Evolutionary conservation across 2,888 invertebrate species (phyloP).

Genomic region (Listrodromus nycthemerus): DNA sequence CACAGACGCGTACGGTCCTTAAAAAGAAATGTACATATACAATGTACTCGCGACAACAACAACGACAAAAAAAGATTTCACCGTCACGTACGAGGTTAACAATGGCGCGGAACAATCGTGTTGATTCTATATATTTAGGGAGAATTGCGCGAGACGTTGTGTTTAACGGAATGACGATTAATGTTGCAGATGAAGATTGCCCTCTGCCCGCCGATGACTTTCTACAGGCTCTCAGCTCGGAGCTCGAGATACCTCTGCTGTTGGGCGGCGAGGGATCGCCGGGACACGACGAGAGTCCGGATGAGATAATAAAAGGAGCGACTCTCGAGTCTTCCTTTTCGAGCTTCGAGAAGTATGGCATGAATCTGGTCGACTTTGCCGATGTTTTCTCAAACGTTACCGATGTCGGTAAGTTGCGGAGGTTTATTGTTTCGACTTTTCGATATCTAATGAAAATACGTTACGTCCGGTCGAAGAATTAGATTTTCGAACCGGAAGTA

Average conservation of each 20-base stretch:
- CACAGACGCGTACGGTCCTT: conserved; percentile 36
- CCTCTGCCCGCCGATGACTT: conserved; percentile 77
- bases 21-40: conserved; percentile 19
- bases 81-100: not conserved
- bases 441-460: no score
- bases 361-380: conserved; percentile 66
- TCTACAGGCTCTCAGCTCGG: conserved; percentile 78
- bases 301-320: conserved; percentile 75
- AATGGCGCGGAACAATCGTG: not conserved
- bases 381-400: conserved; percentile 64
- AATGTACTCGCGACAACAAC: not conserved
- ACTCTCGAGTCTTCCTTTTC: conserved; percentile 66
- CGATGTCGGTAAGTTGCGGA: conserved; percentile 57
- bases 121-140: not conserved
- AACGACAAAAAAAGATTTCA: not conserved
- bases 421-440: not conserved
- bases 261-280: conserved; percentile 74
- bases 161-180: conserved; percentile 25
- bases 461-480: not conserved
- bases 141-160: not conserved
- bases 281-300: conserved; percentile 74
- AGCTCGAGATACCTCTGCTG: conserved; percentile 77
- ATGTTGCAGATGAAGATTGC: conserved; percentile 73
- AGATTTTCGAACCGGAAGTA: no score
- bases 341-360: conserved; percentile 70